Conservation (phyloP, 2,888 invertebrate genomes). For the Heterodera filipjevi region DNA sequence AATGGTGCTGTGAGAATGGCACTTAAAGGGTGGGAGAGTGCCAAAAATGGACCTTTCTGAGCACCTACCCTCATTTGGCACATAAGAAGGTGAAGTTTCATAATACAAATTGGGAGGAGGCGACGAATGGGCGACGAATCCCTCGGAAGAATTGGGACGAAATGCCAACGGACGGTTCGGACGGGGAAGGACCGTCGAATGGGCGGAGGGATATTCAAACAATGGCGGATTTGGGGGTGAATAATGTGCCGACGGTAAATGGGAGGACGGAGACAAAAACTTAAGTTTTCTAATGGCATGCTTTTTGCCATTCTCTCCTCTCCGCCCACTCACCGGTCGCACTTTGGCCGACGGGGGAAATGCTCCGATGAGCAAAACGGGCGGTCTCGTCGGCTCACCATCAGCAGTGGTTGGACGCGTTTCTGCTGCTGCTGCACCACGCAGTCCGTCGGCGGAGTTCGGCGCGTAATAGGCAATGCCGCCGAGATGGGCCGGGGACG, state of each 20-base stretch:
- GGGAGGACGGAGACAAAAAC: conserved; percentile 8
- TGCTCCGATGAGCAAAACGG: conserved; percentile 38
- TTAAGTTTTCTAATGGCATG: conserved; percentile 2
- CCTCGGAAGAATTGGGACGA: conserved; percentile 9
- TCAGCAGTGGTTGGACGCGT: neutral
- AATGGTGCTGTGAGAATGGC: neutral
- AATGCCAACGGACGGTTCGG: neutral
- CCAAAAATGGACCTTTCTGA: too few species aligned
- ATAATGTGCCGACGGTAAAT: conserved; percentile 19
- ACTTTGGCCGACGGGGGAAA: conserved; percentile 32
- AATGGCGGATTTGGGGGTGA: conserved; percentile 35
- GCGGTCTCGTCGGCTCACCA: conserved; percentile 23
- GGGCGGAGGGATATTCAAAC: neutral
- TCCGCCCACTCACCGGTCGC: neutral
- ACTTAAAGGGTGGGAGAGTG: too few species aligned
- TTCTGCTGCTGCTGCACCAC: neutral
- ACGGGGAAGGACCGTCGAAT: too few species aligned
- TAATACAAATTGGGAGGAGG: neutral
- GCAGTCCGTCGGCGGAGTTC: conserved; percentile 12
- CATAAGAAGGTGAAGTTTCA: conserved; percentile 16
- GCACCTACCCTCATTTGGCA: too few species aligned
- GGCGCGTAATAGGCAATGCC: conserved; percentile 34
- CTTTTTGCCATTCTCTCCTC: neutral
- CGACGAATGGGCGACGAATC: neutral
- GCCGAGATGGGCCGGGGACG: conserved; percentile 8